Conservation (phyloP, 92 coral and sea anemone genomes). For the Porites cylindrica region DNA sequence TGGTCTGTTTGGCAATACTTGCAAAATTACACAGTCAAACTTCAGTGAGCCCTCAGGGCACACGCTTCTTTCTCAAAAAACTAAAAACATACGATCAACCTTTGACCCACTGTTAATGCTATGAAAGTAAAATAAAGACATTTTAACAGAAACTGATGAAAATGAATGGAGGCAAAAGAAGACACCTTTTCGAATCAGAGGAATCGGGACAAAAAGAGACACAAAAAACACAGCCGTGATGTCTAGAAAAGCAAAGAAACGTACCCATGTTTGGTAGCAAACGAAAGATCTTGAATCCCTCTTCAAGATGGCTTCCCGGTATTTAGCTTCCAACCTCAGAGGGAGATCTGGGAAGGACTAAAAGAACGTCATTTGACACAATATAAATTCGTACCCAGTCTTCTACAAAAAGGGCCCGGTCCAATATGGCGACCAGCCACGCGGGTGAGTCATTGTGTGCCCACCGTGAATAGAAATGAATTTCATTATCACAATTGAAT, state of each 20-base stretch:
- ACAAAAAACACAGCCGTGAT: constrained; percentile 6
- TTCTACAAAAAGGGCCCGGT: not conserved
- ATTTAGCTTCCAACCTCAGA: constrained; percentile 7
- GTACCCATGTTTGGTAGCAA: constrained; percentile 20
- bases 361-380: not conserved
- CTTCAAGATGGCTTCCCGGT: not conserved
- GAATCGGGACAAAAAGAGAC: constrained; percentile 23
- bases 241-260: constrained; percentile 29
- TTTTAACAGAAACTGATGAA: constrained; percentile 8
- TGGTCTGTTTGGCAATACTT: constrained; percentile 12
- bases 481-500: no score
- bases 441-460: constrained; percentile 1
- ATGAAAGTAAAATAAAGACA: constrained; percentile 11
- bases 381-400: constrained; percentile 27
- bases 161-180: constrained; percentile 22
- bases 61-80: constrained; percentile 6
- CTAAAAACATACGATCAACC: constrained; percentile 32
- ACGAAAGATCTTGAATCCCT: constrained; percentile 14
- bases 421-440: constrained; percentile 42
- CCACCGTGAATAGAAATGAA: constrained; percentile 31
- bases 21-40: constrained; percentile 34
- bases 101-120: constrained; percentile 18
- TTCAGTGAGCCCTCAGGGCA: constrained; percentile 5
- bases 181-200: constrained; percentile 15
- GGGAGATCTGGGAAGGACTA: constrained; percentile 13